Conservation (phyloP, 2,888 invertebrate genomes). For the Aphodius sticticus region DNA sequence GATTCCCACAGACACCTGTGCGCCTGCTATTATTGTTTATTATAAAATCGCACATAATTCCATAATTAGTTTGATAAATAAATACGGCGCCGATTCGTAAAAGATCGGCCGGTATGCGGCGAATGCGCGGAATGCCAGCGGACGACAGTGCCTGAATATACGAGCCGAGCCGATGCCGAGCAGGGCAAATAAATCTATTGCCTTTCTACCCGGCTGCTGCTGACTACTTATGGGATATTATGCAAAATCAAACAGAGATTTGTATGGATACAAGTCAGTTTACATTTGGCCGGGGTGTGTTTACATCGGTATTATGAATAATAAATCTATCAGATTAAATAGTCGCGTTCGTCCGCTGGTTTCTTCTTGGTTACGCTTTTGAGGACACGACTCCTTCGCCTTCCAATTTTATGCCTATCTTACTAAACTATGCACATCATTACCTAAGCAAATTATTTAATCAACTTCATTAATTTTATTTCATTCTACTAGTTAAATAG, state of each 20-base stretch:
- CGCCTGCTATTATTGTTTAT: constrained; percentile 30
- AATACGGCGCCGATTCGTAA: constrained; percentile 12
- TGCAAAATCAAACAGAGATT: constrained; percentile 25
- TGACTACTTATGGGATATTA: constrained; percentile 26
- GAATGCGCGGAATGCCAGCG: constrained; percentile 16
- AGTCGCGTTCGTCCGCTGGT: neutral
- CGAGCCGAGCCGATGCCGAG: constrained; percentile 5
- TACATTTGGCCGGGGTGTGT: constrained; percentile 25
- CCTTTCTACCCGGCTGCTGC: constrained; percentile 15
- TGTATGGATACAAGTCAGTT: constrained; percentile 15
- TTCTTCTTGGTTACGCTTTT: neutral
- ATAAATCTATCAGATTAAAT: constrained; percentile 22
- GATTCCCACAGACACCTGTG: constrained; percentile 25
- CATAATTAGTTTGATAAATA: constrained; percentile 31
- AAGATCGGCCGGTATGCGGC: constrained; percentile 13
- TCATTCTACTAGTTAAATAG: too few relatives aligned
- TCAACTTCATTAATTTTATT: too few relatives aligned
- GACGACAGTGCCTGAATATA: constrained; percentile 12
- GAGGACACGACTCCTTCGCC: neutral
- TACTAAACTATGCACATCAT: neutral
- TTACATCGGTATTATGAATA: constrained; percentile 20
- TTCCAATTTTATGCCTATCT: neutral
- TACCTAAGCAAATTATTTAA: neutral
- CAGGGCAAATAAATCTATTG: constrained; percentile 18
- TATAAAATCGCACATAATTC: constrained; percentile 36